These are phyloP conservation scores for Bovichtus diacanthus DNA, from an alignment of 2,797 vertebrate species.

Conservation along the genomic window DNA sequence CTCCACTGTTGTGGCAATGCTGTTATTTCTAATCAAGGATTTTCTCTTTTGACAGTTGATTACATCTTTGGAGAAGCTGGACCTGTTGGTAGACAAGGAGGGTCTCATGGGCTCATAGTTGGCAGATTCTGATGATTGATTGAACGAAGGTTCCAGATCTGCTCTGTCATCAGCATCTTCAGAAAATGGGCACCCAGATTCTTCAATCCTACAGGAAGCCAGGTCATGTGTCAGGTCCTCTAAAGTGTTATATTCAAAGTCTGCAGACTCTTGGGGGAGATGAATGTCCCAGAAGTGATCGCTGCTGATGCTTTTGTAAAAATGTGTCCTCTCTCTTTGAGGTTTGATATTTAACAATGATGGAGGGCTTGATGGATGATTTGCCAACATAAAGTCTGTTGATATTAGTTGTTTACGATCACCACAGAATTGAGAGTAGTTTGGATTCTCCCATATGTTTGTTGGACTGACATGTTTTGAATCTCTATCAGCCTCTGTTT, in stretches of 20 bases:
- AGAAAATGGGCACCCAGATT: slow-evolving; percentile 56
- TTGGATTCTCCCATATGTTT: slow-evolving; percentile 60
- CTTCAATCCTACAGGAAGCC: slow-evolving; percentile 62
- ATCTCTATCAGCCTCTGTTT: not conserved
- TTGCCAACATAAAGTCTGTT: slow-evolving; percentile 59
- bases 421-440: slow-evolving; percentile 71
- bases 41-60: slow-evolving; percentile 69
- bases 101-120: slow-evolving; percentile 68
- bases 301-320: slow-evolving; percentile 46
- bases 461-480: slow-evolving; percentile 40
- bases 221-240: slow-evolving; percentile 72
- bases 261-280: slow-evolving; percentile 81
- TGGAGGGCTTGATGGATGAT: slow-evolving; percentile 61
- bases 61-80: slow-evolving; percentile 72
- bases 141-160: slow-evolving; percentile 54
- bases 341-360: slow-evolving; percentile 57
- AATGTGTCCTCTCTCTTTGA: slow-evolving; percentile 51
- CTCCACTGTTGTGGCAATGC: slow-evolving; percentile 69
- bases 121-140: slow-evolving; percentile 64
- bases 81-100: slow-evolving; percentile 72
- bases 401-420: slow-evolving; percentile 39
- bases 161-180: slow-evolving; percentile 40
- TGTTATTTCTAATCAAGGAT: slow-evolving; percentile 78
- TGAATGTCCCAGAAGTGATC: slow-evolving; percentile 71
- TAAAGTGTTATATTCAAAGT: slow-evolving; percentile 63